Percentiles rank a stretch among this genome's conserved stretches.
Conservation (phyloP, 2,888 invertebrate genomes). For the Athetis lepigone region DNA sequence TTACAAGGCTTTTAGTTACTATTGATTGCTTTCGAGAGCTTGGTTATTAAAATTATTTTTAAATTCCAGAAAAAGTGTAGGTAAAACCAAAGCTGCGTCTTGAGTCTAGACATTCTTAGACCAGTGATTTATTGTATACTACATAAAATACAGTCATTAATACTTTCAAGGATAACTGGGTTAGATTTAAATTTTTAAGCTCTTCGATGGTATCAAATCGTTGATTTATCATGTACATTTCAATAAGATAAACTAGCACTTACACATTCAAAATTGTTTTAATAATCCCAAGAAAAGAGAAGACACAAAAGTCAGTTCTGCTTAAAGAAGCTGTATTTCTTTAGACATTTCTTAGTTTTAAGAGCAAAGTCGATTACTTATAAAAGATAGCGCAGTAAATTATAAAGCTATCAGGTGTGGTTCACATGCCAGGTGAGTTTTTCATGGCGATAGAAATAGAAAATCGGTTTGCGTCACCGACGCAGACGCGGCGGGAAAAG, state of each 20-base stretch:
- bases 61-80: constrained; percentile 40
- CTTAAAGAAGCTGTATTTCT: constrained; percentile 8
- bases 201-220: constrained; percentile 24
- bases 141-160: constrained; percentile 44
- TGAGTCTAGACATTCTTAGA: constrained; percentile 51
- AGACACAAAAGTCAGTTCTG: background rate
- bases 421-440: constrained; percentile 48
- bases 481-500: constrained; percentile 33
- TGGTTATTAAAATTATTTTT: constrained; percentile 43
- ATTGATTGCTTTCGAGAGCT: constrained; percentile 58
- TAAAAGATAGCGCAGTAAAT: constrained; percentile 50
- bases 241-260: constrained; percentile 18
- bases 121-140: constrained; percentile 56
- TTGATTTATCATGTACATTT: constrained; percentile 44
- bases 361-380: constrained; percentile 31
- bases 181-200: constrained; percentile 18
- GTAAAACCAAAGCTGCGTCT: constrained; percentile 30
- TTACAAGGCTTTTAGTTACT: constrained; percentile 43
- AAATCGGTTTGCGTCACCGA: constrained; percentile 48
- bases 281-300: background rate
- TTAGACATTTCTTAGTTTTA: constrained; percentile 13
- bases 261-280: constrained; percentile 1
- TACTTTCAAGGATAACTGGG: constrained; percentile 41
- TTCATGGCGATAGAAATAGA: constrained; percentile 58
- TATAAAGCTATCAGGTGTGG: constrained; percentile 36